Evolutionary conservation across 2,797 vertebrate species (phyloP).

Genomic region (Myiotriccus ornatus): DNA sequence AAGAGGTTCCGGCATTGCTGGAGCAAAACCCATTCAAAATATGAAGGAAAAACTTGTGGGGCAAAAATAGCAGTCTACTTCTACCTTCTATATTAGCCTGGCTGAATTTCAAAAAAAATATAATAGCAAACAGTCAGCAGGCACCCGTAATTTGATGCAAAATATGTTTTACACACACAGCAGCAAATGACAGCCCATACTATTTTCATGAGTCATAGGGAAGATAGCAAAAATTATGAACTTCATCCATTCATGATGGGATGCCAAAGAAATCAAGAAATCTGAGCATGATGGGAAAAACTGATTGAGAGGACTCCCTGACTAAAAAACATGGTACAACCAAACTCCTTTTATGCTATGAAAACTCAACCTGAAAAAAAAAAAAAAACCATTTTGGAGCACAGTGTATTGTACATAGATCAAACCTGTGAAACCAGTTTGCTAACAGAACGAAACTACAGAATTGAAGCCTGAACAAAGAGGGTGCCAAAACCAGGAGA

Average conservation of each 20-base stretch:
- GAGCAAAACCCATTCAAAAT: neutral
- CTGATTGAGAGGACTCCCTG: neutral
- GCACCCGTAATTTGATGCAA: neutral
- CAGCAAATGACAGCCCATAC: neutral
- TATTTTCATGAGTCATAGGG: neutral
- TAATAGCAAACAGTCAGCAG: neutral
- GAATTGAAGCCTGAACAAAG: neutral
- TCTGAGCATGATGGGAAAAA: neutral
- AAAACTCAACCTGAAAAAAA: neutral
- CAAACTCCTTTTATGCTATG: accelerated
- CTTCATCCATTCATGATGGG: neutral
- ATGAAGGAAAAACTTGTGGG: neutral
- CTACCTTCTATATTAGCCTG: neutral
- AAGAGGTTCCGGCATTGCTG: neutral
- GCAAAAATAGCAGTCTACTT: neutral
- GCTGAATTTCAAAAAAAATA: neutral
- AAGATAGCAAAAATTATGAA: neutral
- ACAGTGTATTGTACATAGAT: neutral
- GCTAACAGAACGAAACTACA: neutral
- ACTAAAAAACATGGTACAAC: neutral
- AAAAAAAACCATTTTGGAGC: neutral
- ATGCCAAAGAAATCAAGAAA: neutral
- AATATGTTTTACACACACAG: neutral
- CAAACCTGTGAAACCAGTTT: neutral
- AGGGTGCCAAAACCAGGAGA: neutral